These are phyloP conservation scores for Octomys mimax DNA, from an alignment of 2,797 vertebrate genomes.

Conservation along the genomic window DNA sequence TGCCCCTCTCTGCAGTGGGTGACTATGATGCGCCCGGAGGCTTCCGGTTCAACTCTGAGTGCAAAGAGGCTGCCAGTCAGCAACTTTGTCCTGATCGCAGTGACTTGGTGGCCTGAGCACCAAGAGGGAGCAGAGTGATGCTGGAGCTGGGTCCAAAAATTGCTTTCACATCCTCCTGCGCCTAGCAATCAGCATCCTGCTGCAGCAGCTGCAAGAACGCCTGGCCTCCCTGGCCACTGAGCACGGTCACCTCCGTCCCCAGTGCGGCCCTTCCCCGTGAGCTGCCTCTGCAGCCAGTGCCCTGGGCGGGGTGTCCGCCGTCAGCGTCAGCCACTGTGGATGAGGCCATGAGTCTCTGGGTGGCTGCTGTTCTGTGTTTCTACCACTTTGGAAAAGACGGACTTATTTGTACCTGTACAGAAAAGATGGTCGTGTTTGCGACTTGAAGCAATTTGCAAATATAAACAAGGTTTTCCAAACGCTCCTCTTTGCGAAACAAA, in stretches of 20 bases:
- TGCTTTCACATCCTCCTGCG: slow-evolving; percentile 18
- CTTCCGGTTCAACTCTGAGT: not conserved
- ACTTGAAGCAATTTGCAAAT: not conserved
- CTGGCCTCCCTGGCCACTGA: not conserved
- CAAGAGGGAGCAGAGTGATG: not conserved
- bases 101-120: not conserved
- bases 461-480: not conserved
- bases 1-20: not conserved
- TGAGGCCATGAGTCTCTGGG: slow-evolving; percentile 62
- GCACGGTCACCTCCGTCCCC: not conserved
- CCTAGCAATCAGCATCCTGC: not conserved
- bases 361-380: slow-evolving; percentile 12
- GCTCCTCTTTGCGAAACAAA: not conserved
- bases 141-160: not conserved
- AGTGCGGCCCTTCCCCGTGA: not conserved
- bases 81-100: not conserved
- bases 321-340: slow-evolving; percentile 35
- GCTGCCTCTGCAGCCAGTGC: not conserved
- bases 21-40: not conserved
- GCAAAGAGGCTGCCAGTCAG: not conserved
- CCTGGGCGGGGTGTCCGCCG: not conserved
- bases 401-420: not conserved
- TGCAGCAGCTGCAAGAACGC: not conserved
- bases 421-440: not conserved
- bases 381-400: not conserved